A percentile compares a stretch with the other conserved stretches of the same genome.
These are phyloP conservation scores for Nymphalis c-album DNA, from an alignment of 2,888 invertebrate genomes.

Conservation along the genomic window DNA sequence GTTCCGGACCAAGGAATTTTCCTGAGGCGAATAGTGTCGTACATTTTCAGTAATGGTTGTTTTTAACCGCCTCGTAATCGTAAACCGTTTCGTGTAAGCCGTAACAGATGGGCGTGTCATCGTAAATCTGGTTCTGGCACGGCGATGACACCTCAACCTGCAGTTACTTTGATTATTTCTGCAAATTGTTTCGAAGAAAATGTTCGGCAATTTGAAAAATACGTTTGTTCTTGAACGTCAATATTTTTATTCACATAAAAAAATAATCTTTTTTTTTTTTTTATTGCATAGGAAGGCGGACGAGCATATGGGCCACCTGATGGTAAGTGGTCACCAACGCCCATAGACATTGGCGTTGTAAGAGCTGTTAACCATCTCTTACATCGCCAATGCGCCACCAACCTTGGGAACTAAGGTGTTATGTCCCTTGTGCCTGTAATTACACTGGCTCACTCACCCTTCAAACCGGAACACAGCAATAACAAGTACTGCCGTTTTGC, in stretches of 20 bases:
- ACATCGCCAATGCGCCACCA: too few species aligned
- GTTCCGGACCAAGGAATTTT: conserved; percentile 20
- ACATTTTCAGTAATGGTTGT: conserved; percentile 39
- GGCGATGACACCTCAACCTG: conserved; percentile 28
- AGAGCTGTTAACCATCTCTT: too few species aligned
- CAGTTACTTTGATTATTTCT: conserved; percentile 26
- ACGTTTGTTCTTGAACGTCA: not conserved
- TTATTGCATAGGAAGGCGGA: too few species aligned
- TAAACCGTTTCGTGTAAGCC: conserved; percentile 40
- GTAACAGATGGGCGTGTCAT: conserved; percentile 35
- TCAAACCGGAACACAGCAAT: too few species aligned
- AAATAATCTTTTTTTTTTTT: too few species aligned
- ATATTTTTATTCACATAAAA: not conserved
- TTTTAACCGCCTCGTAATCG: conserved; percentile 42
- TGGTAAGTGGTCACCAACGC: too few species aligned
- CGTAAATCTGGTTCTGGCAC: conserved; percentile 36
- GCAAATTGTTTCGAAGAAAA: conserved; percentile 27
- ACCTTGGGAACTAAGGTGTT: too few species aligned
- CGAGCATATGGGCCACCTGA: too few species aligned
- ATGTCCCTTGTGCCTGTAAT: too few species aligned
- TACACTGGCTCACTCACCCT: too few species aligned
- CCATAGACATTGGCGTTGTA: too few species aligned
- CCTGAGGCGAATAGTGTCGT: conserved; percentile 25
- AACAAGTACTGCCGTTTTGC: too few species aligned
- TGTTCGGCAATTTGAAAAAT: not conserved